A percentile compares a stretch with the other conserved stretches of the same genome.
Conservation (phyloP, 2,888 invertebrate genomes). For the Drosophila merina region DNA sequence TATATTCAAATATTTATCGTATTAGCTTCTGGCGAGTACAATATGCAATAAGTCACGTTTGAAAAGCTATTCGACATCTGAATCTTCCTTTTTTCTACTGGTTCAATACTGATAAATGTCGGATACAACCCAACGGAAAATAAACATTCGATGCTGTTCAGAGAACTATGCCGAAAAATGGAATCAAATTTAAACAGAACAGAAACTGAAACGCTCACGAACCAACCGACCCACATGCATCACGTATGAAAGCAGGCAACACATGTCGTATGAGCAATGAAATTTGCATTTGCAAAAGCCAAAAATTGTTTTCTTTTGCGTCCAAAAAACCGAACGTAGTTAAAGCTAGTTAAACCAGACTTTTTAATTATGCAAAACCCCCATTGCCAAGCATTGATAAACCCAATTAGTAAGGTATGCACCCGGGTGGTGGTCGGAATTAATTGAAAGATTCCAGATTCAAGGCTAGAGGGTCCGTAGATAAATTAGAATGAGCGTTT, state of each 20-base stretch:
- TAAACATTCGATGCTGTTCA: conserved; percentile 23
- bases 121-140: conserved; percentile 18
- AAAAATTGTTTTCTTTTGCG: conserved; percentile 23
- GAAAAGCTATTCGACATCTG: conserved; percentile 31
- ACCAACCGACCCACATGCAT: conserved; percentile 4
- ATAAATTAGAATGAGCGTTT: conserved; percentile 41
- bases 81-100: not conserved
- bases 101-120: not conserved
- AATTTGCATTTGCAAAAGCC: conserved; percentile 44
- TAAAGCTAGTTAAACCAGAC: conserved; percentile 49
- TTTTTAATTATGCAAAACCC: conserved; percentile 69
- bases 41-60: conserved; percentile 17
- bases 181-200: conserved; percentile 50
- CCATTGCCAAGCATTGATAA: conserved; percentile 60
- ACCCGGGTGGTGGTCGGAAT: conserved; percentile 8
- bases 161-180: conserved; percentile 11
- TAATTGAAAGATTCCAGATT: conserved; percentile 44
- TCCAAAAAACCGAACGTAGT: conserved; percentile 6
- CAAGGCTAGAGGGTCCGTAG: not conserved
- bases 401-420: conserved; percentile 49
- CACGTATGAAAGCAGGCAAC: conserved; percentile 25
- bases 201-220: conserved; percentile 12
- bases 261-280: conserved; percentile 55
- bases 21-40: conserved; percentile 10
- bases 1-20: conserved; percentile 5